A percentile compares a stretch with the other conserved stretches of the same genome.
Evolutionary conservation across 2,113 vertebrate genomes (phyloP).

Genomic region (Plecotus auritus): DNA sequence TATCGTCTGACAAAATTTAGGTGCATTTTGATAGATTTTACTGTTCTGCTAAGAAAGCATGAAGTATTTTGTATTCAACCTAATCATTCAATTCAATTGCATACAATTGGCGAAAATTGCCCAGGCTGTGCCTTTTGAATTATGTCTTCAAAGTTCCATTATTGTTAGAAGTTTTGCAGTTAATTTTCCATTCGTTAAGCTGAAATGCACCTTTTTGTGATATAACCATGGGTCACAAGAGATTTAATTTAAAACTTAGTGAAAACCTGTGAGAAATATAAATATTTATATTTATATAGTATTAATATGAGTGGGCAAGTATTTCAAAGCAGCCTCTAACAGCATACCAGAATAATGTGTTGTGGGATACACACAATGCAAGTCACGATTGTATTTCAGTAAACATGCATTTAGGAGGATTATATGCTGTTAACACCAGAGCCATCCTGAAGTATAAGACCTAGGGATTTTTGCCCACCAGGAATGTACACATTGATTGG

Average conservation of each 20-base stretch:
- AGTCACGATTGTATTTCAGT: not conserved
- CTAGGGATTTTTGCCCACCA: not conserved
- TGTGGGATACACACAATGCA: fast-evolving
- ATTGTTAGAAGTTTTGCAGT: not conserved
- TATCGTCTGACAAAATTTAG: not conserved
- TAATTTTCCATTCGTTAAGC: not conserved
- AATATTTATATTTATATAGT: not conserved
- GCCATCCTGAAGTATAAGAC: not conserved
- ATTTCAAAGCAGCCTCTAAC: not conserved
- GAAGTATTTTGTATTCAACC: not conserved
- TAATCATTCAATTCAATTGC: not conserved
- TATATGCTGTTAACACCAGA: not conserved
- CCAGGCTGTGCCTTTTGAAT: not conserved
- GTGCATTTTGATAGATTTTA: not conserved
- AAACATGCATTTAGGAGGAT: not conserved
- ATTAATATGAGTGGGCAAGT: not conserved
- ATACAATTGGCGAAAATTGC: not conserved
- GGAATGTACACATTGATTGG: not conserved
- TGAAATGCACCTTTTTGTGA: not conserved
- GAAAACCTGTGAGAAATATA: not conserved
- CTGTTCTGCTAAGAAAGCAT: not conserved
- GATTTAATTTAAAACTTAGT: not conserved
- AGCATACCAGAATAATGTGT: not conserved
- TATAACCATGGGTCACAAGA: not conserved
- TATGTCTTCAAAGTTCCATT: not conserved